phyloP scores from a whole-genome alignment of 2,888 invertebrate species.

The Tiliacea citrago region DNA sequence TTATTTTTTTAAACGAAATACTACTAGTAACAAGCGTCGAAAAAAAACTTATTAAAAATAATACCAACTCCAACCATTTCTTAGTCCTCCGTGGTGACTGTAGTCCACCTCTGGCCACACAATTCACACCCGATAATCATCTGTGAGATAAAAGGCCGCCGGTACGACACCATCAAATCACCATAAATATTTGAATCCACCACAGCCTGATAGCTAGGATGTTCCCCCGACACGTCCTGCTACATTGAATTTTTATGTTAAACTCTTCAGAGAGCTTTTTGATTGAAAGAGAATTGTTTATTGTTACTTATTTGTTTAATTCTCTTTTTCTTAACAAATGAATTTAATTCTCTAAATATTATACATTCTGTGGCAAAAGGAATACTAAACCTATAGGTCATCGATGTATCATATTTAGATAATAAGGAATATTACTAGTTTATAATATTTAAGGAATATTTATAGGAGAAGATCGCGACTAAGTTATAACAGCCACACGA shows the following conservation, averaged over 20 bases:
- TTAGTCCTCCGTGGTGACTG: constrained; percentile 72
- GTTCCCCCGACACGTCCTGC: constrained; percentile 30
- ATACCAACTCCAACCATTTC: constrained; percentile 62
- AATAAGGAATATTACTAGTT: no score
- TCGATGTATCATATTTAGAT: no score
- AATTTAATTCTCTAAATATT: not conserved
- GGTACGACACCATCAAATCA: constrained; percentile 78
- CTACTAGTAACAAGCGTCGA: not conserved
- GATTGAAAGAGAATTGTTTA: constrained; percentile 4
- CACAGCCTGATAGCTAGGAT: constrained; percentile 40
- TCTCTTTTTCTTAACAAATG: not conserved
- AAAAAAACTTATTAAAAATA: not conserved
- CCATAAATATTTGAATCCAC: constrained; percentile 66
- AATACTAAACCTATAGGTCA: not conserved
- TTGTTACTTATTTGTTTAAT: not conserved
- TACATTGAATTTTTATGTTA: constrained; percentile 36
- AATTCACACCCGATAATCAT: constrained; percentile 89
- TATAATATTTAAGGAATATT: no score
- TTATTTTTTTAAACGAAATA: not conserved
- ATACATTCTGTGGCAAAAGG: not conserved
- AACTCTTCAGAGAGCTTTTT: constrained; percentile 17
- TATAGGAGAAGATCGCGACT: no score
- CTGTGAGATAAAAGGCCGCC: constrained; percentile 83
- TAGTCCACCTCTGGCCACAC: constrained; percentile 79
- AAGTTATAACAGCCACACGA: no score